A percentile compares a stretch with the other conserved stretches of the same genome.
phyloP scores from a whole-genome alignment of 2,888 invertebrate genomes.

The Nymphalis polychloros region DNA sequence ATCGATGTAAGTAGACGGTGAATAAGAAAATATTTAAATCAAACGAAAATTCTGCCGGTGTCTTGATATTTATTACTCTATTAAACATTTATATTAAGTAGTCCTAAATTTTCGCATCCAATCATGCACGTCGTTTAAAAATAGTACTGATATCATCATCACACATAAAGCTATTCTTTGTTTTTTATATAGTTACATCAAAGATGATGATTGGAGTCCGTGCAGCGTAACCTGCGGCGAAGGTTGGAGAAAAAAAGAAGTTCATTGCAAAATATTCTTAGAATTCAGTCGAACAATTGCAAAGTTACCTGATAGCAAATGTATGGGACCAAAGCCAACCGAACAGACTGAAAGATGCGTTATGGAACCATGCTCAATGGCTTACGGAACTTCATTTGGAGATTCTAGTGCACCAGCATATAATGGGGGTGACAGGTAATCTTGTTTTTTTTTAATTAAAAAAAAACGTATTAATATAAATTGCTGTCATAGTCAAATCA shows the following conservation, averaged over 20 bases:
- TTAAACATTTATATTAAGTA: background rate
- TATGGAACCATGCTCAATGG: slow-evolving; percentile 88
- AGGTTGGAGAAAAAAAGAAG: slow-evolving; percentile 91
- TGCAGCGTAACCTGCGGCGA: slow-evolving; percentile 96
- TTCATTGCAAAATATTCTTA: slow-evolving; percentile 96
- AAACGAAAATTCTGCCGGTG: slow-evolving; percentile 4
- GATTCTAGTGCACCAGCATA: slow-evolving; percentile 73
- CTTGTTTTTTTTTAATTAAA: too few relatives aligned
- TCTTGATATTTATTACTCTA: slow-evolving; percentile 1
- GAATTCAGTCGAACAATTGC: slow-evolving; percentile 95
- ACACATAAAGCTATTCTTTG: slow-evolving; percentile 4
- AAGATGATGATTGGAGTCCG: slow-evolving; percentile 93
- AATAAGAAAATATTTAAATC: background rate
- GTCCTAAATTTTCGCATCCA: slow-evolving; percentile 25
- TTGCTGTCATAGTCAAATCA: background rate
- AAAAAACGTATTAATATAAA: too few relatives aligned
- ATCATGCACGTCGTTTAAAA: slow-evolving; percentile 34
- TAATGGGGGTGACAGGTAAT: slow-evolving; percentile 66
- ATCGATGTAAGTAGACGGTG: slow-evolving; percentile 12
- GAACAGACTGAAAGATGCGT: slow-evolving; percentile 91
- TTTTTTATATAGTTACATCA: slow-evolving; percentile 87
- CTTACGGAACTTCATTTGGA: slow-evolving; percentile 79
- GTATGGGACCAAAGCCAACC: slow-evolving; percentile 91
- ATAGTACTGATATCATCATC: background rate
- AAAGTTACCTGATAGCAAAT: slow-evolving; percentile 92